Evolutionary conservation across 2,113 vertebrate genomes (phyloP).

Genomic region (Perca schrenkii): DNA sequence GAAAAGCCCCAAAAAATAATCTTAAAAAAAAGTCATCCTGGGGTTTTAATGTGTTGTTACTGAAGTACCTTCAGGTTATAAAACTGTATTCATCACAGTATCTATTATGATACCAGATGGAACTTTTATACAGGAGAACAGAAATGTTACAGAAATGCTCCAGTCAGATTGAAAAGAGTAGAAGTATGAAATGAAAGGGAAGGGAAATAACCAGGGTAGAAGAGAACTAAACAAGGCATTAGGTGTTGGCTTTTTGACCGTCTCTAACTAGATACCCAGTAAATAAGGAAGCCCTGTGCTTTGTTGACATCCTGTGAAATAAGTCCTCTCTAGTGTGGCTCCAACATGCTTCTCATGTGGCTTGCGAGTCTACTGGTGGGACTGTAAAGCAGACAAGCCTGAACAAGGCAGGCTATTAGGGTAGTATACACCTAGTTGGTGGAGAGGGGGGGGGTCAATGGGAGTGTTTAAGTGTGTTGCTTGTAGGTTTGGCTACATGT

Average conservation of each 20-base stretch:
- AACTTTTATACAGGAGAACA: neutral
- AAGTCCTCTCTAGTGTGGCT: conserved; percentile 48
- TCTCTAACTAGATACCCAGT: conserved; percentile 1
- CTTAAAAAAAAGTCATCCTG: neutral
- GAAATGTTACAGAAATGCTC: neutral
- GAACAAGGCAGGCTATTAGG: conserved; percentile 32
- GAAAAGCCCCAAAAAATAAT: too few relatives aligned
- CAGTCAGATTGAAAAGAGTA: neutral
- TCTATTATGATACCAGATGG: neutral
- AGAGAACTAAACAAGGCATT: neutral
- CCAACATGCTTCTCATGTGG: conserved; percentile 47
- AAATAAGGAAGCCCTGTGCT: conserved; percentile 35
- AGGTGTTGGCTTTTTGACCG: conserved; percentile 5
- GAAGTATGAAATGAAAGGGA: neutral
- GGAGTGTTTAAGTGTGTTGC: conserved; percentile 21
- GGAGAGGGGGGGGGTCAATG: neutral
- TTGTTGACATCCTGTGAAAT: conserved; percentile 59
- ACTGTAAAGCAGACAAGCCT: conserved; percentile 49
- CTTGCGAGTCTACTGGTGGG: conserved; percentile 26
- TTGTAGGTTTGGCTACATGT: conserved; percentile 23
- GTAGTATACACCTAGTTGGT: neutral
- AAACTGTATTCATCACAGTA: neutral
- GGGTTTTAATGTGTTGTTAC: neutral
- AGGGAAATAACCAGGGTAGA: neutral
- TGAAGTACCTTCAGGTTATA: neutral